phyloP scores from a whole-genome alignment of 1,140 invertebrate genomes.

The Drosophila tropicalis region DNA sequence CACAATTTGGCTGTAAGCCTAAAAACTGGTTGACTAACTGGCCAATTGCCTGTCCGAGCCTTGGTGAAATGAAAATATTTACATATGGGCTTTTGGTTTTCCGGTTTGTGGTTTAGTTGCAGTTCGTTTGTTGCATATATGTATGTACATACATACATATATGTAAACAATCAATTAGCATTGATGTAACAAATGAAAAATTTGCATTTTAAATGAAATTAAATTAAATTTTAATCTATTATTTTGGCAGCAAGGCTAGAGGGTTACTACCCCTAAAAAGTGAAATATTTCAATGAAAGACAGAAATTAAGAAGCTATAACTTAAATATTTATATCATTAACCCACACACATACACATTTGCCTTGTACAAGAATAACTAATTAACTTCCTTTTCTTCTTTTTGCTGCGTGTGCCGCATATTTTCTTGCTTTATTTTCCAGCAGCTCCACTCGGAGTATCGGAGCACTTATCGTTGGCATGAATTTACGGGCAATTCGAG shows the following conservation, averaged over 20 bases:
- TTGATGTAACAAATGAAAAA: neutral
- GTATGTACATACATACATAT: too few species aligned
- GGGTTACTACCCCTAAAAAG: too few species aligned
- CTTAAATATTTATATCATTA: neutral
- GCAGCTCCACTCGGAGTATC: conserved; percentile 95
- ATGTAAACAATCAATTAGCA: neutral
- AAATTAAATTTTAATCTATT: too few species aligned
- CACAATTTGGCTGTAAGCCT: conserved; percentile 68
- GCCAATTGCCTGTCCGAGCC: conserved; percentile 53
- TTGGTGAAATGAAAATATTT: conserved; percentile 52
- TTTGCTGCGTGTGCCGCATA: conserved; percentile 7
- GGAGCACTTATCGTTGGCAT: conserved; percentile 96
- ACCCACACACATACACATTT: conserved; percentile 12
- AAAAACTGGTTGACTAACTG: conserved; percentile 57
- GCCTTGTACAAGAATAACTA: conserved; percentile 14
- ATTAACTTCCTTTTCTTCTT: conserved; percentile 12
- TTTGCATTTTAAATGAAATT: neutral
- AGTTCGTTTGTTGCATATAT: neutral
- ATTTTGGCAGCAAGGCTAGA: too few species aligned
- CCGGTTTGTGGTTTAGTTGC: conserved; percentile 34
- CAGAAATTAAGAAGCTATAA: neutral
- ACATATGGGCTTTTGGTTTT: conserved; percentile 42
- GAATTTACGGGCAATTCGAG: conserved; percentile 91
- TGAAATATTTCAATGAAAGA: too few species aligned
- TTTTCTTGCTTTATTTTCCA: conserved; percentile 73